These are phyloP conservation scores for Ceratina japonica DNA, from an alignment of 1,140 invertebrate genomes.

Conservation along the genomic window DNA sequence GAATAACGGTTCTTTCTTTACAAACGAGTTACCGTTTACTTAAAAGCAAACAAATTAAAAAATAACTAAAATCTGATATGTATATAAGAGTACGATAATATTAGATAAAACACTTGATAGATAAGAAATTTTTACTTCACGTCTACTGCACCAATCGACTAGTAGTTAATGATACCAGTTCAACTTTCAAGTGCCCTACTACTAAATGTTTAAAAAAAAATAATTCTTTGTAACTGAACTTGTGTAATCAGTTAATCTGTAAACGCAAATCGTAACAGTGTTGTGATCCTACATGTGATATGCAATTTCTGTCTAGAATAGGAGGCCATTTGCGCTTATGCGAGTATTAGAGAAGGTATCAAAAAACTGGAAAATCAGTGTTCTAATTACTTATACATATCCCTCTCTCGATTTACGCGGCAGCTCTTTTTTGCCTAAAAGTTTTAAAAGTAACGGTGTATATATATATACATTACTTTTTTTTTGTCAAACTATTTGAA, in stretches of 20 bases:
- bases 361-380: constrained; percentile 40
- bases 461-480: no score
- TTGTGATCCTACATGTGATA: constrained; percentile 79
- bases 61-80: constrained; percentile 39
- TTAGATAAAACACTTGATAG: constrained; percentile 37
- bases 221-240: constrained; percentile 59
- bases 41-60: neutral
- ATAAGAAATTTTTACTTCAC: constrained; percentile 53
- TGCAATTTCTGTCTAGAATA: constrained; percentile 67
- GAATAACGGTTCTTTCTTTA: constrained; percentile 14
- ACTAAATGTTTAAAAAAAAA: constrained; percentile 73
- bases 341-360: constrained; percentile 27
- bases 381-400: neutral
- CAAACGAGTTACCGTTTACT: constrained; percentile 7
- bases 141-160: constrained; percentile 57
- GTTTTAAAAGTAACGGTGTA: no score
- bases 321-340: constrained; percentile 60
- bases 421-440: no score
- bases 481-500: no score
- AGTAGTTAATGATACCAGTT: constrained; percentile 56
- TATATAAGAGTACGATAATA: constrained; percentile 44
- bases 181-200: constrained; percentile 76
- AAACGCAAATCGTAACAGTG: constrained; percentile 74
- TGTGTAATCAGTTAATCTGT: constrained; percentile 68
- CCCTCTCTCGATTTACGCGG: no score